A percentile compares a stretch with the other conserved stretches of the same genome.
Evolutionary conservation across 2,888 invertebrate species (phyloP).

Genomic region (Calameuta idolon): DNA sequence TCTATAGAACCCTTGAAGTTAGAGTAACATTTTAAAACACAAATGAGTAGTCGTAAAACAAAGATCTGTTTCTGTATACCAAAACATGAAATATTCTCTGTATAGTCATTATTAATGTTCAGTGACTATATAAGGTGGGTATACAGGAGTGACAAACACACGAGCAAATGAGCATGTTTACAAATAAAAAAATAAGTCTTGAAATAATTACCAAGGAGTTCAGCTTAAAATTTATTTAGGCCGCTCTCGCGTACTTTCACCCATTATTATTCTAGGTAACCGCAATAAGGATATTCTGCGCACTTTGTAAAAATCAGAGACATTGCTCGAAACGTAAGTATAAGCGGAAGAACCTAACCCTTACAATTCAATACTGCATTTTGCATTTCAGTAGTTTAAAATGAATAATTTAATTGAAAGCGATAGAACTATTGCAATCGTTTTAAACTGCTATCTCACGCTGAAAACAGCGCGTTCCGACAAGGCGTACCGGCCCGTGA

Average conservation of each 20-base stretch:
- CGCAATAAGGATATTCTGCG: not conserved
- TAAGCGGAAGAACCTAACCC: not conserved
- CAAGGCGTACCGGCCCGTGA: not conserved
- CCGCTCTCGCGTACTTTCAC: conserved; percentile 6
- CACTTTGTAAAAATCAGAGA: not conserved
- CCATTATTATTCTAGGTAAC: not conserved
- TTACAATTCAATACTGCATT: not conserved
- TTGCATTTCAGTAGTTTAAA: not conserved
- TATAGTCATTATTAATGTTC: not conserved
- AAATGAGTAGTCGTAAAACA: no score
- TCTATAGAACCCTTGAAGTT: not conserved
- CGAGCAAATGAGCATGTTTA: not conserved
- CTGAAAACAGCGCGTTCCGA: not conserved
- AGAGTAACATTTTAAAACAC: not conserved
- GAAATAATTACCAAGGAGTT: not conserved
- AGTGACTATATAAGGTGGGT: not conserved
- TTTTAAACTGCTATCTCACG: not conserved
- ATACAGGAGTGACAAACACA: not conserved
- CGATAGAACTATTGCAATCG: not conserved
- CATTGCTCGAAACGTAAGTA: not conserved
- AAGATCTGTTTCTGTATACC: no score
- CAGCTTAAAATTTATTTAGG: not conserved
- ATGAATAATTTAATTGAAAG: not conserved
- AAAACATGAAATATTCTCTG: not conserved
- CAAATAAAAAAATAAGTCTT: not conserved